A percentile compares a stretch with the other conserved stretches of the same genome.
Evolutionary conservation across 2,113 vertebrate genomes (phyloP).

Genomic region (Salvelinus alpinus): DNA sequence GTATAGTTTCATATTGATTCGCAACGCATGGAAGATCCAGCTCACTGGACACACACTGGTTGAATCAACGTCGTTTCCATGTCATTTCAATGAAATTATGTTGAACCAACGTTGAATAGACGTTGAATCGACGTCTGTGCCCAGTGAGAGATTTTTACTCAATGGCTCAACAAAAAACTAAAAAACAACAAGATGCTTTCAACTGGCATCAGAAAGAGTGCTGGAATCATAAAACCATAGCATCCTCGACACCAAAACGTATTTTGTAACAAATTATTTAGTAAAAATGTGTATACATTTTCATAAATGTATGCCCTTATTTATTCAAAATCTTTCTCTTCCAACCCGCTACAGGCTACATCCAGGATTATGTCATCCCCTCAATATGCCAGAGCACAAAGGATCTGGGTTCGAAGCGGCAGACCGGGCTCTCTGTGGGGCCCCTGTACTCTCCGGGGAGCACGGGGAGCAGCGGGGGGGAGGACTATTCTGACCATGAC

Average conservation of each 20-base stretch:
- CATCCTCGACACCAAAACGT: background rate
- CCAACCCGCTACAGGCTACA: slow-evolving; percentile 53
- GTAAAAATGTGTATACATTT: background rate
- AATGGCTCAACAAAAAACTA: background rate
- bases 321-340: slow-evolving; percentile 5
- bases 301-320: background rate
- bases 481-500: slow-evolving; percentile 65
- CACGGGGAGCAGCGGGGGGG: slow-evolving; percentile 44
- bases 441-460: slow-evolving; percentile 42
- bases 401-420: slow-evolving; percentile 29
- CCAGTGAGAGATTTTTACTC: background rate
- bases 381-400: slow-evolving; percentile 50
- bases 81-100: too few species aligned
- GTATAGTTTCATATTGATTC: slow-evolving; percentile 38
- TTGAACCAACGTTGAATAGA: too few species aligned
- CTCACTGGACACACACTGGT: too few species aligned
- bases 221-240: background rate
- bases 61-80: too few species aligned
- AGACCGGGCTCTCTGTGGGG: slow-evolving; percentile 10
- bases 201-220: background rate
- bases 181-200: background rate
- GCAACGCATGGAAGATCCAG: background rate
- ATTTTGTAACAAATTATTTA: background rate
- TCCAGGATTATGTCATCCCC: slow-evolving; percentile 62
- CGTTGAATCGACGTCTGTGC: too few species aligned